Conservation (phyloP, 2,888 invertebrate genomes). For the Dryobotodes eremita region DNA sequence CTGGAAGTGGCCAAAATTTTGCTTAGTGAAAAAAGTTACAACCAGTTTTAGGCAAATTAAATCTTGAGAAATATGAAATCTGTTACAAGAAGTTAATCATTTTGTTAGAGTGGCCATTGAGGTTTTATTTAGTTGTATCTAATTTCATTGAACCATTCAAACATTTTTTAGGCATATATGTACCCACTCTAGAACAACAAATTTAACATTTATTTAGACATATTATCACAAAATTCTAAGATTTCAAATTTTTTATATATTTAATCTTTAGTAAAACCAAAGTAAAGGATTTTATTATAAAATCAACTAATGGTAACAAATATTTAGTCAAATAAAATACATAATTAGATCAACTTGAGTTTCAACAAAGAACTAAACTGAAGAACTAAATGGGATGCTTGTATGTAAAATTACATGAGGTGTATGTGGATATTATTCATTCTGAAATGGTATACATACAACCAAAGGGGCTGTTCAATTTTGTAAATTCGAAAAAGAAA, state of each 20-base stretch:
- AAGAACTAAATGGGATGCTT: neutral
- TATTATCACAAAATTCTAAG: constrained; percentile 76
- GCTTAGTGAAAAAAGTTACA: neutral
- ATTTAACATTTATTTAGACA: constrained; percentile 69
- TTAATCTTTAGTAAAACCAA: constrained; percentile 55
- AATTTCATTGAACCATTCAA: constrained; percentile 67
- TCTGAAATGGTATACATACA: neutral
- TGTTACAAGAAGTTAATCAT: neutral
- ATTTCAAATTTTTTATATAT: constrained; percentile 52
- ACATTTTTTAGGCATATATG: constrained; percentile 49
- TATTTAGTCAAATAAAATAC: constrained; percentile 21
- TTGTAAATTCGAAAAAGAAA: constrained; percentile 6
- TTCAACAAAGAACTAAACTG: constrained; percentile 6
- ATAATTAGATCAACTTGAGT: neutral
- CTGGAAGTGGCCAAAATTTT: neutral
- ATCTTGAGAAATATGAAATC: neutral
- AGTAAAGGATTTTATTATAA: constrained; percentile 36
- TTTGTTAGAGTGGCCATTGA: neutral
- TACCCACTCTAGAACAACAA: constrained; percentile 63
- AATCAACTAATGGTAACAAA: constrained; percentile 45
- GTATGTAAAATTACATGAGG: constrained; percentile 1
- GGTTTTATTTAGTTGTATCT: neutral
- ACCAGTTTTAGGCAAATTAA: neutral
- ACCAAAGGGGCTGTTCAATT: neutral
- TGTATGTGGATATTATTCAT: neutral